Evolutionary conservation across 30 jellyfish, hydroid and myxozoan genomes (phyloP).

Genomic region (Turritopsis rubra): DNA sequence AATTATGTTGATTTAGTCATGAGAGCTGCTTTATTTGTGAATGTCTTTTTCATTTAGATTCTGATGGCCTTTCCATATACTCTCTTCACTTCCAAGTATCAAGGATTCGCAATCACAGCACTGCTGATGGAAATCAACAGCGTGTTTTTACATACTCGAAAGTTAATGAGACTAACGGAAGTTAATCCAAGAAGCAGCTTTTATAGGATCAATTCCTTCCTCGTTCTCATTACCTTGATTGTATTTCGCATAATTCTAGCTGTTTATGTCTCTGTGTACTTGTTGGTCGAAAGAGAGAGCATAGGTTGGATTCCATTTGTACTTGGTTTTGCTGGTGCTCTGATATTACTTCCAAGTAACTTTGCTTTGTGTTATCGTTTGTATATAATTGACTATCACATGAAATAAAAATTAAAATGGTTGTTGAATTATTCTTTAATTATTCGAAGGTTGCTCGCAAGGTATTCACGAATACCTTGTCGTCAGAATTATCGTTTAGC

Average conservation of each 20-base stretch:
- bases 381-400: background rate
- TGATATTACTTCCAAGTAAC: background rate
- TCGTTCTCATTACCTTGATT: background rate
- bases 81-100: background rate
- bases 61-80: background rate
- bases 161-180: background rate
- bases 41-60: background rate
- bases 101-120: constrained; percentile 9
- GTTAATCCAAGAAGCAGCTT: background rate
- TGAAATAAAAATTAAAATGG: background rate
- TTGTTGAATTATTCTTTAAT: too few relatives aligned
- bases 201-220: background rate
- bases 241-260: background rate
- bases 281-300: background rate
- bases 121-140: constrained; percentile 35
- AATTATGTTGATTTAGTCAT: too few relatives aligned
- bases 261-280: background rate
- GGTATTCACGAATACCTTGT: too few relatives aligned
- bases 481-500: too few relatives aligned
- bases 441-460: too few relatives aligned
- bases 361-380: background rate
- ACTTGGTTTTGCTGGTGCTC: background rate
- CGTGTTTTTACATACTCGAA: constrained; percentile 19
- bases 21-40: too few relatives aligned
- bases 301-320: background rate